phyloP scores from a whole-genome alignment of 2,113 vertebrate genomes.

The Pygoscelis antarcticus region DNA sequence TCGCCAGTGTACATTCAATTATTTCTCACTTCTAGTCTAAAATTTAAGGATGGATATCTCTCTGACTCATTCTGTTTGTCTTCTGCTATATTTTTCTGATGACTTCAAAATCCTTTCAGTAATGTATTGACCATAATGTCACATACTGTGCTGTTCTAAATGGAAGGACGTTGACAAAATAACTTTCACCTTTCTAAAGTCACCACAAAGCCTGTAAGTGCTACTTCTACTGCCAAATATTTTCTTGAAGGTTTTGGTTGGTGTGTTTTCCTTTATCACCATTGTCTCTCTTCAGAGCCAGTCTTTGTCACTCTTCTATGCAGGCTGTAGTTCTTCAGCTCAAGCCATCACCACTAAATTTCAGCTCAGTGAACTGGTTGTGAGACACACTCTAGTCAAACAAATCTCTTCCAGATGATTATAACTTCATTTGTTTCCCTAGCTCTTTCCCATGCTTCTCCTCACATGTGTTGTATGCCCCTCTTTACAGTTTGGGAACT shows the following conservation, averaged over 20 bases:
- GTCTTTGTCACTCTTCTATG: background rate
- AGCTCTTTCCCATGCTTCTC: background rate
- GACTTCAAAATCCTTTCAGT: background rate
- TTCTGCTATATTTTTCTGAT: background rate
- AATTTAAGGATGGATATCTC: background rate
- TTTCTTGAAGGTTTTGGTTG: background rate
- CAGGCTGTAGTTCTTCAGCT: background rate
- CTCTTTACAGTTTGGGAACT: background rate
- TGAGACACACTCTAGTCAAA: background rate
- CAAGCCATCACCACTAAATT: background rate
- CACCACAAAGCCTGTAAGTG: background rate
- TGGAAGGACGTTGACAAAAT: background rate
- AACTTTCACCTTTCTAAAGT: background rate
- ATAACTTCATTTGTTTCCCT: background rate
- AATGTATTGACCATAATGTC: background rate
- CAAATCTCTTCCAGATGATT: background rate
- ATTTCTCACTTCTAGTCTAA: background rate
- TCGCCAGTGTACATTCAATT: background rate
- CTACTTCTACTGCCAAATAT: background rate
- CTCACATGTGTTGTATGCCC: fast-evolving
- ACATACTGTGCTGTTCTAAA: background rate
- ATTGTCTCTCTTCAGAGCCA: background rate
- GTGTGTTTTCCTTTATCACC: background rate
- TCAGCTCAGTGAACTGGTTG: background rate
- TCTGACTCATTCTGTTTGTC: conserved; percentile 5